Percentiles rank a stretch among this genome's conserved stretches.
These are phyloP conservation scores for Callospermophilus lateralis DNA, from an alignment of 2,113 vertebrate species.

Conservation along the genomic window DNA sequence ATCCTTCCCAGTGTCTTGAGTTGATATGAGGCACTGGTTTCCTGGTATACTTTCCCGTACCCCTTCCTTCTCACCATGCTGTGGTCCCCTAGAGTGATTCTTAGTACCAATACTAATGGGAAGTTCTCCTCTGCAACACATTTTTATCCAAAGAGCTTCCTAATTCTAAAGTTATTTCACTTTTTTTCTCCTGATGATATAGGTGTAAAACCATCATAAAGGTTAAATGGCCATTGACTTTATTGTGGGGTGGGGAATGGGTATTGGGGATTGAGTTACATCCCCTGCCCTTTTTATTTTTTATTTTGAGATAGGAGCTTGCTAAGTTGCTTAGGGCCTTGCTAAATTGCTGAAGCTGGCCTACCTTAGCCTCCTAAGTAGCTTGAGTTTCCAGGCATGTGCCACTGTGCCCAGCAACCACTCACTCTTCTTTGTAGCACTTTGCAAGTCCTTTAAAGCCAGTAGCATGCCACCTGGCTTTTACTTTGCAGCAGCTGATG, in stretches of 20 bases:
- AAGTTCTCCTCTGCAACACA: not conserved
- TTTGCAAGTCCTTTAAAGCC: slow-evolving; percentile 20
- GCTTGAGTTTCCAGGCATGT: no score
- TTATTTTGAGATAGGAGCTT: no score
- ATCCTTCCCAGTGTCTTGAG: not conserved
- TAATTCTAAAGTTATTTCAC: not conserved
- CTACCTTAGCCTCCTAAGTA: no score
- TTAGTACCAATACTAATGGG: not conserved
- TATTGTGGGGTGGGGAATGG: not conserved
- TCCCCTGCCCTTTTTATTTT: no score
- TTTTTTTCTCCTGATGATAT: not conserved
- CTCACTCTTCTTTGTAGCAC: not conserved
- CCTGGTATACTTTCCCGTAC: not conserved
- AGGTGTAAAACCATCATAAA: not conserved
- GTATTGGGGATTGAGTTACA: no score
- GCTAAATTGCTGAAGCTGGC: no score
- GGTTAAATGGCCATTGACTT: not conserved
- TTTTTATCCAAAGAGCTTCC: not conserved
- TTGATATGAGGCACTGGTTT: not conserved
- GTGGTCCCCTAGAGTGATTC: not conserved
- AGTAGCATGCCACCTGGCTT: not conserved
- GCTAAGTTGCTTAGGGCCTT: no score
- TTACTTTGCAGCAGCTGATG: not conserved
- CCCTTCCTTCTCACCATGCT: not conserved
- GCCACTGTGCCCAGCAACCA: no score